Evolutionary conservation across 2,888 invertebrate species (phyloP), one percentile per base, ranked within the genome.

Genomic region (Diploptera punctata): DNA sequence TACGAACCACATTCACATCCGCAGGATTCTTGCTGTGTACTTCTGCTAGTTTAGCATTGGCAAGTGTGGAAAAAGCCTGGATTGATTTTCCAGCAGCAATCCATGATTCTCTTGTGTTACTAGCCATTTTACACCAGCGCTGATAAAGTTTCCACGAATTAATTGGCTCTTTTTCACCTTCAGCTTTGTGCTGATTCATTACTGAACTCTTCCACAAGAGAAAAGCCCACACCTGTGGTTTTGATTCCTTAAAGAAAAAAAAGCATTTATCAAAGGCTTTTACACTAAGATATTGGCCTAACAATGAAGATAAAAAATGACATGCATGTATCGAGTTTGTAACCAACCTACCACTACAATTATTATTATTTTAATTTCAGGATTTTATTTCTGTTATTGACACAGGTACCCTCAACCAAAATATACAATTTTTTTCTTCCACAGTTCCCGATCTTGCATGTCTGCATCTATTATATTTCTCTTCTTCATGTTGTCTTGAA

Each of bases 171-270:
- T 49, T 43, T 76, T 87, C 86, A 0, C 81, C 78, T 47, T 83
- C 87, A 26, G 86, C 86, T 76, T 76, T 67, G 9, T 68, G 62
- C 31, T 31, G 62, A 13, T 75, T 80, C 78, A 82, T 82, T 47
- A 85, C 79, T 10, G 88, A 86, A 72, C 87, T 87, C 79, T 94
- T 94, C 94, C 94, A 94, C 52, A 94, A 81, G 3, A 93, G 84
- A 80, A 93, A 94, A 47, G 93, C 94, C 94, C 94, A 94, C 10
- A 94, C 91, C 83, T 93, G 92, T 9, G 93, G 90, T 82, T 93
- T 93, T 73, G 89, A 89, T 81, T 93, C 93, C 88, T 91, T n/a
- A 60, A 60, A 57, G 31, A 38, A 19, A 47, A 57, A 16, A 47
- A 44, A 44, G 57, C n/a, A 49, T 18, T 47, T 47, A n/a, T n/a